Evolutionary conservation across 2,113 vertebrate species (phyloP).

Genomic region (Melanostigma gelatinosum): DNA sequence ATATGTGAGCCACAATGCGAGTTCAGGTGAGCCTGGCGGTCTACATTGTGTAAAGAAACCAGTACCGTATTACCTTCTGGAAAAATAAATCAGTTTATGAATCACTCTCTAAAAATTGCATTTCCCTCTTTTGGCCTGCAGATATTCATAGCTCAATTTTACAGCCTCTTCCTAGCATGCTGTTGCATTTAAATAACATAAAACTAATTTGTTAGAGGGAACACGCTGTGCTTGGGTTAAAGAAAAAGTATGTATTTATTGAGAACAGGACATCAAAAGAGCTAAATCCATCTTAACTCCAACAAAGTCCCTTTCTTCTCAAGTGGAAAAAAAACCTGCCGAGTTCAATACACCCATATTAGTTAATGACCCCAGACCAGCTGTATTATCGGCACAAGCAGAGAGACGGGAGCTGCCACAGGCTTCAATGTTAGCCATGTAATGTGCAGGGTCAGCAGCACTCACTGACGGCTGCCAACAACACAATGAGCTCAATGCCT

Average conservation of each 20-base stretch:
- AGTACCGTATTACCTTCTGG: not conserved
- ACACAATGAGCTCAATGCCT: constrained; percentile 66
- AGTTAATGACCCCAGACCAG: constrained; percentile 59
- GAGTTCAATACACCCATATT: constrained; percentile 34
- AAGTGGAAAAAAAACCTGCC: not conserved
- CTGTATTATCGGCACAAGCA: constrained; percentile 46
- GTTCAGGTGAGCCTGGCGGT: not conserved
- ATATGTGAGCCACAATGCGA: not conserved
- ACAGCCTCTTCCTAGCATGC: not conserved
- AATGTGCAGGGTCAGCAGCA: constrained; percentile 80
- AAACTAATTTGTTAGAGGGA: constrained; percentile 13
- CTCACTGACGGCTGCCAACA: constrained; percentile 64
- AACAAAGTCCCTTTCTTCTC: constrained; percentile 13
- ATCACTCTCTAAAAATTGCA: constrained; percentile 12
- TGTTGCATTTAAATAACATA: constrained; percentile 22
- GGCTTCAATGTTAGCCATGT: constrained; percentile 33
- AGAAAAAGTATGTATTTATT: not conserved
- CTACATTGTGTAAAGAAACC: not conserved
- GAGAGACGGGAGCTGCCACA: constrained; percentile 45
- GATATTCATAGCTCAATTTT: constrained; percentile 1
- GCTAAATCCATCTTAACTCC: not conserved
- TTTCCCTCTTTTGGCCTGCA: constrained; percentile 13
- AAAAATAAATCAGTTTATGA: not conserved
- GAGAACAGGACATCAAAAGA: constrained; percentile 15
- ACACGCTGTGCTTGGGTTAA: not conserved